Conservation (phyloP, 2,888 invertebrate species). For the Isotomurus palustris region DNA sequence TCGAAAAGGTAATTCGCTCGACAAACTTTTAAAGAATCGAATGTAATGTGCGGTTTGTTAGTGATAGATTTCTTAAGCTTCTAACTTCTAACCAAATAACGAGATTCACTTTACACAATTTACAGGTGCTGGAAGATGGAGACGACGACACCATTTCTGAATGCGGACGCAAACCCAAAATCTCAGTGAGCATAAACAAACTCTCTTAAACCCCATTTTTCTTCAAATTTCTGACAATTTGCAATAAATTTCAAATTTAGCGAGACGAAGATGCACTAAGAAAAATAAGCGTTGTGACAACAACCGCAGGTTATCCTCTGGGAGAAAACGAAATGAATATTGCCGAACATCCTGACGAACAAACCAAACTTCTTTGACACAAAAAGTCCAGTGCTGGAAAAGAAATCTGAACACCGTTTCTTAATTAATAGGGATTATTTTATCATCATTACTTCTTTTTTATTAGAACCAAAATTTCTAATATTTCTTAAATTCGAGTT, state of each 20-base stretch:
- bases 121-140: conserved; percentile 20
- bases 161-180: neutral
- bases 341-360: conserved; percentile 5
- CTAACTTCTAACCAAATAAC: neutral
- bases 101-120: neutral
- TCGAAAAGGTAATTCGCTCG: conserved; percentile 45
- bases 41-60: no score
- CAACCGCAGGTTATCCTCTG: no score
- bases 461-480: no score
- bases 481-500: no score
- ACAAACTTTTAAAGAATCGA: no score
- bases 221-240: no score
- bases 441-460: no score
- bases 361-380: conserved; percentile 4
- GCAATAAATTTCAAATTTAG: neutral
- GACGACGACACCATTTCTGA: conserved; percentile 14
- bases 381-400: no score
- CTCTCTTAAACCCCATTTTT: no score
- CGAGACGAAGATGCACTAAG: neutral
- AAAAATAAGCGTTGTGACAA: no score
- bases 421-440: no score
- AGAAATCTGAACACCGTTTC: no score
- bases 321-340: neutral
- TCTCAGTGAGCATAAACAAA: neutral
- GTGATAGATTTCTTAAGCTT: neutral